Base-by-base conservation (phyloP, 2,113 vertebrate genomes). In the Elgaria multicarinata region DNA sequence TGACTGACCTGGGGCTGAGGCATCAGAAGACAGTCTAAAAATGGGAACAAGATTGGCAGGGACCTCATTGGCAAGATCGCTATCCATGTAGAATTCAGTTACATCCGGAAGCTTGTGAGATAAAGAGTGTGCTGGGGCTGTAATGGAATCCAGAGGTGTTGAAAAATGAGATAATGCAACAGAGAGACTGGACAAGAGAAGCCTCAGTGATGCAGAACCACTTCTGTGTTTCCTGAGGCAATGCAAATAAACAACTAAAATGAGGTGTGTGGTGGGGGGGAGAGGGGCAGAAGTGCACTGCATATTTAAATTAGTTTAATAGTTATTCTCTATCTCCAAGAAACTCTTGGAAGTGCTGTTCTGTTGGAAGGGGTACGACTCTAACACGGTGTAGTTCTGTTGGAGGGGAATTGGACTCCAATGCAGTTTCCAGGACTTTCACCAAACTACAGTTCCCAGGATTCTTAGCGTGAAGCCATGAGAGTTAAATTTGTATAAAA, bases 31-130 rank as follows among this genome's bases (percentile, higher is more conserved):
- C 44, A 39, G 14, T 22, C 84, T 75, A 90, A 74, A 77, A 86
- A 90, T 82, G 86, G 84, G 20, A 46, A 86, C n/a, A 79, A 86
- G 36, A 74, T 81, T 31, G n/a, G 53, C 67, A 46, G 39, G 46
- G 86, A 86, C 72, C 67, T 80, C 24, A 18, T 31, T 50, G 67
- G 66, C 22, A 44, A 78, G 66, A 77, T 85, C n/a, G 31, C 33
- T 74, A n/a, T 69, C 77, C 13, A 79, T 85, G 12, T 72, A 42
- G 83, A 72, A 39, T 64, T 80, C 22, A 81, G 66, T 86, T 86
- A 64, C 24, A 80, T 58, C 88, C 50, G 53, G 83, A 80, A 39
- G 39, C 39, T 28, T 79, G 5, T 20, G 75, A 58, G 76, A 72
- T 85, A 62, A 88, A 55, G 18, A 26, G 53, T 26, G 53, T 55